phyloP scores from a whole-genome alignment of 2,888 invertebrate genomes.

The Spisula solida region DNA sequence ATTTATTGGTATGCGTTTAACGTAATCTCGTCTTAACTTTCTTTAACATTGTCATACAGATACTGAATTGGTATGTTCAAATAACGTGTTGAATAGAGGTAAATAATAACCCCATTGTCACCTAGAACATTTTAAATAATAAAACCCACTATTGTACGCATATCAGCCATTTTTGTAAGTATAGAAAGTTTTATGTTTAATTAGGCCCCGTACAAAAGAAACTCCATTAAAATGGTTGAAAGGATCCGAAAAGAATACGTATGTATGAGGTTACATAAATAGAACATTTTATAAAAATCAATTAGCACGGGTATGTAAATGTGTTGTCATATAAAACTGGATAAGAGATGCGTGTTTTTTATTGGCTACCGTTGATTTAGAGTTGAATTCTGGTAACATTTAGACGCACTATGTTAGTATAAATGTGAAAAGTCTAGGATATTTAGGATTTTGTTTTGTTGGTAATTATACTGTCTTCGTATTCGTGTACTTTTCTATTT shows the following conservation, averaged over 20 bases:
- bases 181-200: conserved; percentile 21
- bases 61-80: background rate
- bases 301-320: background rate
- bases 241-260: background rate
- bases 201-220: conserved; percentile 6
- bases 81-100: background rate
- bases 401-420: background rate
- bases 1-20: no score
- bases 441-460: background rate
- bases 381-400: background rate
- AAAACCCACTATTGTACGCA: conserved; percentile 6
- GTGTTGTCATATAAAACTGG: background rate
- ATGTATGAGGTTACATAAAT: background rate
- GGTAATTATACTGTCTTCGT: background rate
- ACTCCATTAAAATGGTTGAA: conserved; percentile 12
- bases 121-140: background rate
- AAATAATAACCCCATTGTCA: background rate
- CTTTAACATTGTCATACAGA: background rate
- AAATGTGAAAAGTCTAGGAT: conserved; percentile 6
- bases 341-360: background rate
- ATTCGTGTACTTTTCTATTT: no score
- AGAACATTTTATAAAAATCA: background rate
- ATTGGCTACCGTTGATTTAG: background rate
- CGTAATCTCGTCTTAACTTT: no score
- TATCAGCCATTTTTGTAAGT: background rate